These are phyloP conservation scores for Macrostomum lignano DNA, from an alignment of 1,140 invertebrate genomes.

Conservation along the genomic window DNA sequence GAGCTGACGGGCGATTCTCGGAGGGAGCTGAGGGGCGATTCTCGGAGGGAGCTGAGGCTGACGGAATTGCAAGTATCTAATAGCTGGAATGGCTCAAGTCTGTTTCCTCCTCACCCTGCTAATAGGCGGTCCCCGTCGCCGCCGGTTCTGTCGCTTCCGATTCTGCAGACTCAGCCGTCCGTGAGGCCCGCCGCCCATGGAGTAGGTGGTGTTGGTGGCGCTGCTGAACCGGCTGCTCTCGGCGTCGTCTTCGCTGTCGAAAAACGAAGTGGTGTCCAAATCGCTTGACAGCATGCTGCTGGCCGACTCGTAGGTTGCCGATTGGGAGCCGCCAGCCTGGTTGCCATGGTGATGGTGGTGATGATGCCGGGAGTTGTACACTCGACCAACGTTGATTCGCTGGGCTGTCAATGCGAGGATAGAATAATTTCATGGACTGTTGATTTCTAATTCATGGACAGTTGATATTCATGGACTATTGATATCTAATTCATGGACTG, in stretches of 20 bases:
- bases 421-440: neutral
- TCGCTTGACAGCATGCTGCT: constrained; percentile 72
- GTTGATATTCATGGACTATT: too few species aligned
- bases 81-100: too few species aligned
- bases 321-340: constrained; percentile 26
- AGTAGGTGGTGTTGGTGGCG: neutral
- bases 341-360: constrained; percentile 39
- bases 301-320: constrained; percentile 42
- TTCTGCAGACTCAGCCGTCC: neutral
- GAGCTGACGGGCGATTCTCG: too few species aligned
- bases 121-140: constrained; percentile 17
- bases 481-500: neutral
- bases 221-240: constrained; percentile 30
- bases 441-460: neutral
- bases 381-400: neutral
- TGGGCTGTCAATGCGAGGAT: neutral
- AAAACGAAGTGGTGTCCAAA: constrained; percentile 67
- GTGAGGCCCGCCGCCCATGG: neutral
- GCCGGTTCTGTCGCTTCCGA: neutral
- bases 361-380: neutral
- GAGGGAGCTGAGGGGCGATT: too few species aligned
- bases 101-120: too few species aligned
- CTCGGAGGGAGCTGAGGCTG: too few species aligned
- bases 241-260: constrained; percentile 57
- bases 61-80: too few species aligned